Base-by-base conservation (phyloP, 2,888 invertebrate species). In the Andrena chrysosceles region DNA sequence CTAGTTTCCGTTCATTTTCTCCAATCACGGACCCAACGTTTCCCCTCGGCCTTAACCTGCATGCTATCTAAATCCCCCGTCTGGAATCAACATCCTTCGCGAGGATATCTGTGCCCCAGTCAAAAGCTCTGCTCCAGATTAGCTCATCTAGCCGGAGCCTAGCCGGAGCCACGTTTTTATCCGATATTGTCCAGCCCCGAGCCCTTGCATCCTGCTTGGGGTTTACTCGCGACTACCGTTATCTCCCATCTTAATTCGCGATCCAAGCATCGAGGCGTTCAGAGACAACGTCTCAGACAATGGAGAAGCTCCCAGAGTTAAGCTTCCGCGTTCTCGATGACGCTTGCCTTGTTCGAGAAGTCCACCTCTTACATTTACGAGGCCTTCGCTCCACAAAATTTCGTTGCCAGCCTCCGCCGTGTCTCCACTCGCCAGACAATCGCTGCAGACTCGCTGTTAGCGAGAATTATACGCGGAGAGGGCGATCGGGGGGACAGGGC, bases 1-100 rank as follows among this genome's bases (percentile, higher is more conserved):
- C 76, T 83, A 48, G 62, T 80, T 81, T 72, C 64, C 71, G 77
- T 87, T 78, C 72, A 68, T 80, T 79, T 31, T 63, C 67, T 78
- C 73, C 68, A 78, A 87, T 78, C 76, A 54, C 60, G 48, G 54
- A 35, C n/a, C 62, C 52, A 33, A 60, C 52, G 77, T 81, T 69
- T 42, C 48, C 10, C 63, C 67, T 64, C 69, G 42, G 71, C 67
- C 85, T 81, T 79, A 80, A 77, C 77, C 78, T 74, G 60, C 13
- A 59, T 26, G 69, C 72, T 87, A 87, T 86, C 86, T 86, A 84
- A 87, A 87, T 87, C 82, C 86, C 20, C 20, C 31, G 67, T 59
- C 77, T 54, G 74, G 64, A 70, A 83, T 86, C 78, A 63, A 72
- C 81, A 70, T 75, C 72, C 56, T 16, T 26, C 64, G n/a, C 52